phyloP scores from a whole-genome alignment of 2,888 invertebrate species.

The Diadegma fenestrale region DNA sequence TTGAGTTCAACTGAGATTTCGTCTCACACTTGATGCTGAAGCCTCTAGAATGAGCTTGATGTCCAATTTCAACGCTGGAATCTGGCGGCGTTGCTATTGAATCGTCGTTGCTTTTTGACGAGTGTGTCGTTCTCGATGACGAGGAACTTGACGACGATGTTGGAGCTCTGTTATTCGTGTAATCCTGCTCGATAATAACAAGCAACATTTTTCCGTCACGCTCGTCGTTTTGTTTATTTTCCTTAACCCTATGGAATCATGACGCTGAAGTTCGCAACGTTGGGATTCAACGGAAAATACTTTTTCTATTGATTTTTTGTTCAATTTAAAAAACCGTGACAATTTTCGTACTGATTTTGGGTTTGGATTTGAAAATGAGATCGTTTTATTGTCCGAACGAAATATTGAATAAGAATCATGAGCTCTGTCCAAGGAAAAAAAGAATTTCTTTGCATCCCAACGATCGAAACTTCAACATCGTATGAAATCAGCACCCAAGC shows the following conservation, averaged over 20 bases:
- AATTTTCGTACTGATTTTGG: too few relatives aligned
- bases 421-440: too few relatives aligned
- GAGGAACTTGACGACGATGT: conserved; percentile 75
- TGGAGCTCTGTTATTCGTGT: conserved; percentile 81
- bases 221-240: background rate
- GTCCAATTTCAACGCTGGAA: conserved; percentile 77
- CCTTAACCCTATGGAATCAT: too few relatives aligned
- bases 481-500: background rate
- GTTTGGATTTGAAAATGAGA: too few relatives aligned
- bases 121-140: conserved; percentile 67
- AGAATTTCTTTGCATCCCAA: too few relatives aligned
- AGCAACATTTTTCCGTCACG: conserved; percentile 21
- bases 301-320: too few relatives aligned
- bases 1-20: conserved; percentile 79
- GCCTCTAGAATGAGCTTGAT: conserved; percentile 75
- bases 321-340: too few relatives aligned
- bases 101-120: conserved; percentile 75
- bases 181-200: conserved; percentile 78
- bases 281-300: too few relatives aligned
- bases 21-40: conserved; percentile 74
- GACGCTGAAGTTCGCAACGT: too few relatives aligned
- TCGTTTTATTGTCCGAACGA: too few relatives aligned
- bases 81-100: conserved; percentile 75
- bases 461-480: too few relatives aligned
- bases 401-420: too few relatives aligned